Evolutionary conservation across 2,113 vertebrate species (phyloP), one percentile per base, ranked within the genome.

Genomic region (Brachypteracias leptosomus): DNA sequence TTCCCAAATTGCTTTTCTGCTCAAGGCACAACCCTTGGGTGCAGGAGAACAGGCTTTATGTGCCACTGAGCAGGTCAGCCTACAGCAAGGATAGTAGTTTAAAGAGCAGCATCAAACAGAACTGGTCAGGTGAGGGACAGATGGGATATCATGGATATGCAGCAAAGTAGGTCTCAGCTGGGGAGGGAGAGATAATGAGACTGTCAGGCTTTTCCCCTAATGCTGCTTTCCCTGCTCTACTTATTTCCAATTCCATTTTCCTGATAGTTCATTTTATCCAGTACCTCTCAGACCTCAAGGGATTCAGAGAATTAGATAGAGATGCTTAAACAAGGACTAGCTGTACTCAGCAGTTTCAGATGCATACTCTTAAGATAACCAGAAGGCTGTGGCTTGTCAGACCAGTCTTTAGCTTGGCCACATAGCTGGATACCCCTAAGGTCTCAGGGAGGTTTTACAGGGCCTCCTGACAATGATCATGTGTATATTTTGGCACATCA

Each of bases 241-340:
- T 84, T 90, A 88, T 78, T 74, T 93, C 35, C 46, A 84, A 4
- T 46, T 77, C 70, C 16, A 19, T 89, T 89, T 89, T 77, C 8
- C 24, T 81, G 33, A n/a, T 77, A 29, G 47, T 67, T 84, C 25
- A 28, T 73, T 90, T 82, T 26, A 68, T 17, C 25, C 67, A 15
- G n/a, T 17, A 38, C 11, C 5, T 85, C 73, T 72, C 38, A 61
- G 49, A 65, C 20, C 31, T 75, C 62, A 68, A 61, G 33, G 17
- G 31, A 25, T 83, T 72, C 58, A 52, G 46, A 80, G 29, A 40
- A 70, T 76, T 85, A 58, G 36, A 10, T 12, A 57, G 70, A 72
- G 31, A 33, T 73, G 26, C 26, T 95, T 67, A 73, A 55, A 33
- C 13, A 47, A 75, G 36, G 20, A 7, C 44, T 49, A 36, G 35